A percentile compares a stretch with the other conserved stretches of the same genome.
Conservation (phyloP, 2,113 vertebrate species). For the Ahaetulla prasina region DNA sequence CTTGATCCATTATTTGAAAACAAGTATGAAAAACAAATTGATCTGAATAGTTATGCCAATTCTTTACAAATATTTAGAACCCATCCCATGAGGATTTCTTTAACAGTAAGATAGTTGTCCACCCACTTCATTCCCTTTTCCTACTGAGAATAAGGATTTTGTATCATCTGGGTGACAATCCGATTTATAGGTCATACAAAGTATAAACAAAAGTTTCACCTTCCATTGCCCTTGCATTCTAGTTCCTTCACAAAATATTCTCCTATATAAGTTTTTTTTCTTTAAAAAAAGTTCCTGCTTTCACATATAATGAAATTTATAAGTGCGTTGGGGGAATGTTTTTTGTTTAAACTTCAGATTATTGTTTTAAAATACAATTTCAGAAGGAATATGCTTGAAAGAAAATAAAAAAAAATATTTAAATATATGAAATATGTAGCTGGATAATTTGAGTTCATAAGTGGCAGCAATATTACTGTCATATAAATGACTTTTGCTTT, state of each 20-base stretch:
- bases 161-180: slow-evolving; percentile 22
- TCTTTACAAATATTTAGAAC: slow-evolving; percentile 45
- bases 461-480: neutral
- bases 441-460: slow-evolving; percentile 64
- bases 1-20: slow-evolving; percentile 28
- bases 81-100: slow-evolving; percentile 33
- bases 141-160: slow-evolving; percentile 33
- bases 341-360: slow-evolving; percentile 59
- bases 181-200: slow-evolving; percentile 57
- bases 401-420: slow-evolving; percentile 64
- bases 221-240: slow-evolving; percentile 52
- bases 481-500: slow-evolving; percentile 53
- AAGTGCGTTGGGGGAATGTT: slow-evolving; percentile 60
- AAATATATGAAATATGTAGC: slow-evolving; percentile 67
- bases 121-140: slow-evolving; percentile 28
- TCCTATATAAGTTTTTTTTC: slow-evolving; percentile 43
- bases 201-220: slow-evolving; percentile 59
- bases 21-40: slow-evolving; percentile 40
- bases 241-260: slow-evolving; percentile 58
- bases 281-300: slow-evolving; percentile 40
- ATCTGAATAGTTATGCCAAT: slow-evolving; percentile 23
- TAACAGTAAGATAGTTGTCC: slow-evolving; percentile 39
- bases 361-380: slow-evolving; percentile 63
- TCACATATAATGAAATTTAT: slow-evolving; percentile 66
- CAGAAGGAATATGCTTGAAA: slow-evolving; percentile 64